Conservation (phyloP, 1,140 invertebrate species). For the Condylostylus longicornis region DNA sequence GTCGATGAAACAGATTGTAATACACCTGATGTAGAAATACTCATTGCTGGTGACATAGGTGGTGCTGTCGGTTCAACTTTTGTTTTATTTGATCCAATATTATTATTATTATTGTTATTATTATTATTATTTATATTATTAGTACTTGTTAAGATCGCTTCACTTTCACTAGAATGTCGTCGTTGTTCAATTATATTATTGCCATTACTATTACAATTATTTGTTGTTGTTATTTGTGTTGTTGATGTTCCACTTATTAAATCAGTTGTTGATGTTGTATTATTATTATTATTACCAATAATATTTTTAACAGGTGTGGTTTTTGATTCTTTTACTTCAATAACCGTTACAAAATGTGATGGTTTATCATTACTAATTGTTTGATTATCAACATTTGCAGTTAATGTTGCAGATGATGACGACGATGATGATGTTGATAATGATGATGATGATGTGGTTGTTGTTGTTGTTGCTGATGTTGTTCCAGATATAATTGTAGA, state of each 20-base stretch:
- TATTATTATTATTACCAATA: too few relatives aligned
- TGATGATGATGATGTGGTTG: background rate
- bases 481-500: too few relatives aligned
- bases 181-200: constrained; percentile 10
- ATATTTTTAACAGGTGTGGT: too few relatives aligned
- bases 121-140: constrained; percentile 1
- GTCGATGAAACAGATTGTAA: constrained; percentile 28
- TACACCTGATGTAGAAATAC: background rate
- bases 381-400: too few relatives aligned
- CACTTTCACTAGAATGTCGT: constrained; percentile 8
- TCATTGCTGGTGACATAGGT: constrained; percentile 21
- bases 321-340: constrained; percentile 58
- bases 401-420: too few relatives aligned
- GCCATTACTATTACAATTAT: constrained; percentile 31
- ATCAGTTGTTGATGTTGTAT: constrained; percentile 27
- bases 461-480: constrained; percentile 4
- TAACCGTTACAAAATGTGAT: constrained; percentile 74
- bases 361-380: constrained; percentile 32
- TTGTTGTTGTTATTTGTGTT: too few relatives aligned
- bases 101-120: constrained; percentile 7
- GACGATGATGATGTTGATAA: background rate
- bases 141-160: too few relatives aligned
- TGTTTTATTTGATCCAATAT: constrained; percentile 7
- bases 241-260: constrained; percentile 32
- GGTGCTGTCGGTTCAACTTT: constrained; percentile 19